Evolutionary conservation across 2,888 invertebrate species (phyloP), one percentile per base, ranked within the genome.

Genomic region (Phalera bucephala): DNA sequence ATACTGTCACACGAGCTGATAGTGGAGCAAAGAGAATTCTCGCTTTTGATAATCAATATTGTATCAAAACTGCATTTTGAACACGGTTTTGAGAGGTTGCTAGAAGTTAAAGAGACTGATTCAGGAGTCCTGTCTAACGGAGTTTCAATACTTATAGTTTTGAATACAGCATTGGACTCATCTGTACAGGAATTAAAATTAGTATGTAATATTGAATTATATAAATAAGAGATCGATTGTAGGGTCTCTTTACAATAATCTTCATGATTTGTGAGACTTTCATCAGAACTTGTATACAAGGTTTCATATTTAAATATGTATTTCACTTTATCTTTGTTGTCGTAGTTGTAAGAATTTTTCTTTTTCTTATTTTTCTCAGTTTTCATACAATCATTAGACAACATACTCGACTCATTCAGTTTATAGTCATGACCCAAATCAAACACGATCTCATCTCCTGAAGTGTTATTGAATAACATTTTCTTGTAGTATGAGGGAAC

Each of bases 391-490:
- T 11, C 7, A 6, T 2, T 12, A 12, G 7, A 1, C 6, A 8
- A 12, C 2, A 2, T 12, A 25, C 6, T 7, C 6, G 8, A 25
- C 12, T 25, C 25, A 13, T 6, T 8, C 2, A n/a, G 14, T 9
- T 14, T 27, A 27, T 27, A 14, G 14, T 27, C 27, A n/a, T 4
- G 8, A 2, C 8, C 12, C 12, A 25, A 3, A 9, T 14, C 2
- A 51, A 45, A 35, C 62, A 67, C 47, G 8, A 69, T 35, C 23
- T 46, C 37, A 37, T 66, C 69, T 45, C 70, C 67, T 8, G 74
- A 70, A 7, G 52, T 17, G 0, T 68, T 64, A 29, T 44, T 60
- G 10, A 59, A 66, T 15, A 28, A 31, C 3, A 21, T 33, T 17
- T 30, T 40, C 28, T 23, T 40, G 5, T 50, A 57, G 23, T 60